A percentile compares a stretch with the other conserved stretches of the same genome.
Conservation (phyloP, 2,113 vertebrate species). For the Aegotheles bennettii region DNA sequence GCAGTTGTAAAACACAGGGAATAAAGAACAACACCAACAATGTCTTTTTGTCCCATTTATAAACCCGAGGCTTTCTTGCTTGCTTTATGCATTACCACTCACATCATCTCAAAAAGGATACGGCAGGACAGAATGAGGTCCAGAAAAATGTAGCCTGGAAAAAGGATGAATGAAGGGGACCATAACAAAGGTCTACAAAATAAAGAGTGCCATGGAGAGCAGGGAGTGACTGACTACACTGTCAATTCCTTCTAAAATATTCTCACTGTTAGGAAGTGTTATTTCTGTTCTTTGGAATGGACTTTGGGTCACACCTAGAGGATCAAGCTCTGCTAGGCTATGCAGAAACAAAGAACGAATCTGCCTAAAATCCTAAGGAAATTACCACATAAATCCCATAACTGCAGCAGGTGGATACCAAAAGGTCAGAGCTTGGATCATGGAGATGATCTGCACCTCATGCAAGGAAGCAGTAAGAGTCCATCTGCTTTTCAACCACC, state of each 20-base stretch:
- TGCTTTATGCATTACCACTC: neutral
- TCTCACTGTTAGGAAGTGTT: neutral
- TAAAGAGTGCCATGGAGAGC: fast-evolving
- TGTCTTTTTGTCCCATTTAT: neutral
- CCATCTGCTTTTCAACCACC: neutral
- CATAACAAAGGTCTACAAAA: neutral
- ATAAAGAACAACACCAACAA: neutral
- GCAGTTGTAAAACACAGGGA: neutral
- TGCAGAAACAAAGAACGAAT: neutral
- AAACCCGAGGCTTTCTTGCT: neutral
- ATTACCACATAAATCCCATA: neutral
- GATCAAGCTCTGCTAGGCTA: neutral
- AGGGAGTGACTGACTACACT: neutral
- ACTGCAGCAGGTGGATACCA: neutral
- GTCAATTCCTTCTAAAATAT: neutral
- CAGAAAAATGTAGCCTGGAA: neutral
- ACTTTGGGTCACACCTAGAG: neutral
- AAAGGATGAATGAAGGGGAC: neutral
- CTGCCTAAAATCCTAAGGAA: neutral
- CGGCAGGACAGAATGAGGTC: neutral
- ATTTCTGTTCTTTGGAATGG: neutral
- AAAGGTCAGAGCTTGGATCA: neutral
- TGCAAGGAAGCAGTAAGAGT: neutral
- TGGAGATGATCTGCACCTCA: neutral
- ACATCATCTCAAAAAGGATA: neutral